Evolutionary conservation across 2,888 invertebrate genomes (phyloP), one percentile per base, ranked within the genome.

Genomic region (Thera obeliscata): DNA sequence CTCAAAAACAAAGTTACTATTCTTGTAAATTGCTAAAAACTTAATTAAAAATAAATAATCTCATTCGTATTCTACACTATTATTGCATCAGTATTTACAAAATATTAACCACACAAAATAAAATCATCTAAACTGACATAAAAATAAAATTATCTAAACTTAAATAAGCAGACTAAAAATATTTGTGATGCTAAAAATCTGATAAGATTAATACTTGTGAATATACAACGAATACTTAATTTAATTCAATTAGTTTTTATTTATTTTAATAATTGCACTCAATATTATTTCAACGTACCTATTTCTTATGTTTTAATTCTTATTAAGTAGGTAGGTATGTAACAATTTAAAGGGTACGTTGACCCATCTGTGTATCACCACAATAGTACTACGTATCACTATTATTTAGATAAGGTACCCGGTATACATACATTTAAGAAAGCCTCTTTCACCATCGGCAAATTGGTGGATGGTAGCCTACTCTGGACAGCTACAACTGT

Each of bases 41-140:
- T 55, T 68, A 68, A 65, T 71, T 71, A 61, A 62, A 66, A 70
- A 73, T 71, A 74, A 74, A 74, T 74, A 71, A 70, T 73, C 71
- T 71, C 67, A 63, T 58, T 59, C 36, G 52, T 67, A 57, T 62
- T 52, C 57, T 43, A 73, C 75, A 73, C 43, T 33, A 36, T 67
- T 70, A 74, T 71, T 59, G 50, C 55, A 60, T 43, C 41, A 22
- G 49, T 76, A 71, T 76, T 70, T 67, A 69, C 62, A 69, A 50
- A 64, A 52, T 57, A 66, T 9, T 46, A 43, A 38, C 56, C 11
- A 59, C 36, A 59, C 41, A 35, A 65, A 60, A 35, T 56, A 52
- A 52, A 3, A 56, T 46, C 38, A 33, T 56, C 36, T 43, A 22
- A 46, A 57, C 52, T 61, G 35, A 48, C 56, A 56, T 12, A 46